Evolutionary conservation across 2,888 invertebrate species (phyloP), one percentile per base, ranked within the genome.

Genomic region (Eremobia ochroleuca): DNA sequence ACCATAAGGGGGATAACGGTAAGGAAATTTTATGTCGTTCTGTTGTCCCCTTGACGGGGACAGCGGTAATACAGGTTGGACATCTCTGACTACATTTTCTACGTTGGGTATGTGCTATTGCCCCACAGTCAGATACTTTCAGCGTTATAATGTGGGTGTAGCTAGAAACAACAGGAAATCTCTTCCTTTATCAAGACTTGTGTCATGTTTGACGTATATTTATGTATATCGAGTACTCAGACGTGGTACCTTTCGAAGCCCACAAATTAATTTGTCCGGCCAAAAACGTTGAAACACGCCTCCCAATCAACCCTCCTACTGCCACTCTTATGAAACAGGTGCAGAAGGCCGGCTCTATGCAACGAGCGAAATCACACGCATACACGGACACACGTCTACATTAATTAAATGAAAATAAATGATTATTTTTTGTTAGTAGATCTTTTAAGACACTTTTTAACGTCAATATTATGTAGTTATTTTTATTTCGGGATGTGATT

Each of bases 191-290:
- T 5, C 18, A 59, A 46, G 25, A n/a, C 6, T 61, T 6, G 8
- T 11, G 31, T 40, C 13, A 34, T 1, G 8, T 64, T n/a, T 55
- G 21, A 28, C 18, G 11, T 62, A 34, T 46, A n/a, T 64, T 4
- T 28, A 31, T 11, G n/a, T n/a, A n/a, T n/a, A 25, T 34, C 28
- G 25, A 28, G 34, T 34, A 46, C 28, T 59, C 49, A 28, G 4
- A 59, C 28, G 40, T 34, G n/a, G 43, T 31, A 43, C 58, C 49
- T 61, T 62, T n/a, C 21, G 58, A 65, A 69, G 49, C 71, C 64
- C 61, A 59, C 70, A 86, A 85, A 86, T 82, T 88, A 80, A 86
- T 86, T 82, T 82, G 79, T 76, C 65, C 65, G 52, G 15, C 77
- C 70, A 65, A 88, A 86, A 84, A 79, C 69, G 72, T 76, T 73